phyloP scores from a whole-genome alignment of 2,113 vertebrate species.

The Leptodactylus fuscus region DNA sequence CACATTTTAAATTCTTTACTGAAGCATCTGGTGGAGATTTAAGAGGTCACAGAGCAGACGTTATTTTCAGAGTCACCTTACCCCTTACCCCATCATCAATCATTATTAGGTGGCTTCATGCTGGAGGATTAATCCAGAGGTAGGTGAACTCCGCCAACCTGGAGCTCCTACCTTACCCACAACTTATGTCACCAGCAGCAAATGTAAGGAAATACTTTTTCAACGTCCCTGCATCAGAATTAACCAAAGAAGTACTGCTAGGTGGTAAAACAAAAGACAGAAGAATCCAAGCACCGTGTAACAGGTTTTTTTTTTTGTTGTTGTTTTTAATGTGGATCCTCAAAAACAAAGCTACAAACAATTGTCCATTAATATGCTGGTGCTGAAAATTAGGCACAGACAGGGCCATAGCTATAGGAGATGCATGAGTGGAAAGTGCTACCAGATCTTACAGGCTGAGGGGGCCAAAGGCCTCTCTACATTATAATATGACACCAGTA shows the following conservation, averaged over 20 bases:
- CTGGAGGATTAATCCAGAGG: conserved; percentile 23
- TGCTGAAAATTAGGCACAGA: no score
- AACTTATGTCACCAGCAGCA: conserved; percentile 42
- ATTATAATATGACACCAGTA: no score
- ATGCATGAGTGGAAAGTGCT: no score
- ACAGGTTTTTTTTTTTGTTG: no score
- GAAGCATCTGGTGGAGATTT: conserved; percentile 68
- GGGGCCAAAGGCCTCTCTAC: no score
- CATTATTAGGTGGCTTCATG: conserved; percentile 51
- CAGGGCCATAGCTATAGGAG: no score
- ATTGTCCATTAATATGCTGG: no score
- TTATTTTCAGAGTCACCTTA: conserved; percentile 46
- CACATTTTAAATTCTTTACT: conserved; percentile 61
- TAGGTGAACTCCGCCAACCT: not conserved
- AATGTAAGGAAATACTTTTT: conserved; percentile 32
- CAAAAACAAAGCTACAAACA: no score
- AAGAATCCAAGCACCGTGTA: no score
- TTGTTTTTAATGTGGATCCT: no score
- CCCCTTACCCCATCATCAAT: conserved; percentile 54
- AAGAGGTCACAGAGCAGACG: conserved; percentile 61
- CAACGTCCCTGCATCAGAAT: not conserved
- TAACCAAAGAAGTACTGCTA: not conserved
- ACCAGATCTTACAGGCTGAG: no score
- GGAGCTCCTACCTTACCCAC: not conserved
- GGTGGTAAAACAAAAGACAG: not conserved